These are phyloP conservation scores for Bilobella aurantiaca DNA, from an alignment of 1,140 invertebrate genomes.

Conservation along the genomic window DNA sequence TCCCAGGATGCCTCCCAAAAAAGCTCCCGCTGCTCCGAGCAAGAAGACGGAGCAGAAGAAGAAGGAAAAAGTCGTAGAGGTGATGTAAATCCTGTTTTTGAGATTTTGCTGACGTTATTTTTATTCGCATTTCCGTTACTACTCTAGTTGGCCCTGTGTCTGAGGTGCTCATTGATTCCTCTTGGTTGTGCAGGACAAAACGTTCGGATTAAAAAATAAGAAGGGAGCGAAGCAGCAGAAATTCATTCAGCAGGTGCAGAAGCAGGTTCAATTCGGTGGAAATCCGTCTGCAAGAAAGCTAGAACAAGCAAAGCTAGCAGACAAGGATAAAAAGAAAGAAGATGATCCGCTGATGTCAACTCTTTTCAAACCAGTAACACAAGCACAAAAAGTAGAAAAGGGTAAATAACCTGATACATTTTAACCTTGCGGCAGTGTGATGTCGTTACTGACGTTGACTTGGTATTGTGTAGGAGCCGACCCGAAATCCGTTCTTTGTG, in stretches of 20 bases:
- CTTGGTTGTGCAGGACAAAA: slow-evolving; percentile 76
- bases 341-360: slow-evolving; percentile 46
- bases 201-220: slow-evolving; percentile 99
- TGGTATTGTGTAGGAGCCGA: slow-evolving; percentile 84
- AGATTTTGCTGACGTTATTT: too few species aligned
- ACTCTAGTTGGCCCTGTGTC: too few species aligned
- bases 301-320: slow-evolving; percentile 64
- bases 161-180: too few species aligned
- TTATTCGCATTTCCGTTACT: too few species aligned
- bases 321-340: slow-evolving; percentile 81
- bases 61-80: slow-evolving; percentile 94
- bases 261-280: slow-evolving; percentile 70
- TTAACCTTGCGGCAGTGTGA: neutral
- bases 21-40: slow-evolving; percentile 48
- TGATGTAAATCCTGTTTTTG: too few species aligned
- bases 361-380: slow-evolving; percentile 63
- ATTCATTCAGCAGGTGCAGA: slow-evolving; percentile 95
- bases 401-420: slow-evolving; percentile 45
- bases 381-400: slow-evolving; percentile 84
- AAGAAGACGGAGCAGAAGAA: slow-evolving; percentile 92
- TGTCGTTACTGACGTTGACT: slow-evolving; percentile 1
- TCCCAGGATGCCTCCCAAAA: slow-evolving; percentile 52
- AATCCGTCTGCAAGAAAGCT: slow-evolving; percentile 55
- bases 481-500: slow-evolving; percentile 96
- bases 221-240: slow-evolving; percentile 98